A percentile compares a stretch with the other conserved stretches of the same genome.
Conservation (phyloP, 1,140 invertebrate species). For the Danaus melanippus region DNA sequence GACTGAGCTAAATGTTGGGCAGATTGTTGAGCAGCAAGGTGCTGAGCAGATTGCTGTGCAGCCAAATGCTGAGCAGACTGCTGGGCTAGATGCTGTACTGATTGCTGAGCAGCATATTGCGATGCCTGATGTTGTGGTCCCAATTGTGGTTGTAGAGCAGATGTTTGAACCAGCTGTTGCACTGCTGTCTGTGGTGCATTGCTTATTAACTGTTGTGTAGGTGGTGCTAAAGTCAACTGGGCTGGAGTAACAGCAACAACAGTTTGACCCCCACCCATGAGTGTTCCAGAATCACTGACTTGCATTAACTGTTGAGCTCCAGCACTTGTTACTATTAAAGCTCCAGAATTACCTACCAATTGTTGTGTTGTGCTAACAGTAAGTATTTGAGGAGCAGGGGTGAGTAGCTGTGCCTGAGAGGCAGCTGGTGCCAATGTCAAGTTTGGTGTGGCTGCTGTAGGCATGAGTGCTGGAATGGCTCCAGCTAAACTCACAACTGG, state of each 20-base stretch:
- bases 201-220: constrained; percentile 53
- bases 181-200: constrained; percentile 54
- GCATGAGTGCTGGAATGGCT: constrained; percentile 52
- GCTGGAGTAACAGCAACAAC: constrained; percentile 63
- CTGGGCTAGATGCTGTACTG: constrained; percentile 52
- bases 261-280: constrained; percentile 63
- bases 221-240: constrained; percentile 56
- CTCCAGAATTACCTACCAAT: constrained; percentile 59
- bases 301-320: constrained; percentile 66
- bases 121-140: constrained; percentile 51
- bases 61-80: constrained; percentile 53
- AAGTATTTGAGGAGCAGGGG: constrained; percentile 60
- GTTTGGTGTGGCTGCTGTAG: constrained; percentile 53
- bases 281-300: constrained; percentile 61
- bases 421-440: constrained; percentile 55
- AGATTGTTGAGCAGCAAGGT: constrained; percentile 50
- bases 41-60: constrained; percentile 52
- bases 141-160: constrained; percentile 51
- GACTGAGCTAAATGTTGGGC: constrained; percentile 48
- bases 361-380: constrained; percentile 66
- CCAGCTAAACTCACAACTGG: constrained; percentile 62
- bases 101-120: constrained; percentile 54
- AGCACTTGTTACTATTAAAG: constrained; percentile 64
- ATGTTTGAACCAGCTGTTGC: constrained; percentile 59
- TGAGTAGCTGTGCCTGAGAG: constrained; percentile 57